Base-by-base conservation (phyloP, 2,113 vertebrate genomes). In the Oenanthe oenanthe region DNA sequence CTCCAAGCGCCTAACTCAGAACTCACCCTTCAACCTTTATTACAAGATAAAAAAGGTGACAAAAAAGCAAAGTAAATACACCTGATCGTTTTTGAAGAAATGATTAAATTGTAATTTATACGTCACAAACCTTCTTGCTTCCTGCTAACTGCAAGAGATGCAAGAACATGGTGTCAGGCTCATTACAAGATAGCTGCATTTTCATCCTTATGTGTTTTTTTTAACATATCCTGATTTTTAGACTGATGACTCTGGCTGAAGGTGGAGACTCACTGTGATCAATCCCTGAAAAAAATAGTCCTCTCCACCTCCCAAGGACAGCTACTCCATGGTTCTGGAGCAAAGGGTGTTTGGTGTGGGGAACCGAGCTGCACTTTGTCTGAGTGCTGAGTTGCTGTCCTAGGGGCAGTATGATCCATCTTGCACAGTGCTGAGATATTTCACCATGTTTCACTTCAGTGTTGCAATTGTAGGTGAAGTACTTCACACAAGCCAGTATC, bases 311-410 rank as follows among this genome's bases (percentile, higher is more conserved):
- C 22, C 21, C 11, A 47, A 45, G 19, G 16, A 17, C 17, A 70
- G 2, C 13, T 57, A 38, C 22, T 24, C 8, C 5, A 6, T 19
- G 10, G 9, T 26, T 17, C n/a, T 60, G n/a, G 8, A 81, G 32
- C 14, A 42, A 74, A 77, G 10, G 32, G 28, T 17, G 9, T 51
- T 48, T 72, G 25, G 4, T 36, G 22, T 42, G 32, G 26, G 25
- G 53, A 70, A 20, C 12, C 2, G 3, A 85, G 50, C 24, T 65
- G 8, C 16, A 22, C 15, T 65, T 34, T 31, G 9, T 5, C n/a
- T 26, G 16, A 1, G 2, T 0, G 0, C 29, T 63, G 24, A 79
- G 40, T 4, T 8, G 2, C 28, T 63, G 15, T n/a, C 26, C 51
- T 18, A 6, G 17, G 40, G 43, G 12, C 28, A 47, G 4, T 8